Evolutionary conservation across 2,113 vertebrate species (phyloP).

Genomic region (Paracyprichromis sp.): DNA sequence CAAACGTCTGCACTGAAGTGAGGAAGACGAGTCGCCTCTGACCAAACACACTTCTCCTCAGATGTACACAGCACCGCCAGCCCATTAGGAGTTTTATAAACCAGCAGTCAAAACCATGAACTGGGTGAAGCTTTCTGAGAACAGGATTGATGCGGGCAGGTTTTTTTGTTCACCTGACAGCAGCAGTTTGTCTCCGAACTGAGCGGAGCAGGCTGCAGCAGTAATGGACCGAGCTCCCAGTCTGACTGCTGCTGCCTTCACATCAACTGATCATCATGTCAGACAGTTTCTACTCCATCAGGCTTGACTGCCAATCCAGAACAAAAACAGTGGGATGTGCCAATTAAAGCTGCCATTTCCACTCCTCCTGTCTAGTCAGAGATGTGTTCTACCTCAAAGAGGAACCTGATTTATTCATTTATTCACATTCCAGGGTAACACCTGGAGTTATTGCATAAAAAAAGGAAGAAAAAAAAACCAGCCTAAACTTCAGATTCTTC

Average conservation of each 20-base stretch:
- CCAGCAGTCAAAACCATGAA: background rate
- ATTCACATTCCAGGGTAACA: constrained; percentile 17
- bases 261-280: background rate
- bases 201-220: background rate
- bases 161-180: constrained; percentile 8
- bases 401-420: constrained; percentile 10
- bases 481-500: background rate
- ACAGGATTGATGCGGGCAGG: background rate
- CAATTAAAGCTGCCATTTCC: constrained; percentile 17
- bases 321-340: constrained; percentile 16
- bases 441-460: background rate
- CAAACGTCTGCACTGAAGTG: background rate
- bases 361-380: background rate
- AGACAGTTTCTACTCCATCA: constrained; percentile 2
- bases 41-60: background rate
- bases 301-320: constrained; percentile 14
- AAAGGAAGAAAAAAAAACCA: background rate
- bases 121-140: background rate
- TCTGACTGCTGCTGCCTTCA: background rate
- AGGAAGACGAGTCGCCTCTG: background rate
- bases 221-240: constrained; percentile 9
- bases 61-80: background rate
- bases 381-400: constrained; percentile 25
- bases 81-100: background rate
- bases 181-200: constrained; percentile 11